Conservation (phyloP, 2,113 vertebrate genomes). For the Apteryx mantelli region DNA sequence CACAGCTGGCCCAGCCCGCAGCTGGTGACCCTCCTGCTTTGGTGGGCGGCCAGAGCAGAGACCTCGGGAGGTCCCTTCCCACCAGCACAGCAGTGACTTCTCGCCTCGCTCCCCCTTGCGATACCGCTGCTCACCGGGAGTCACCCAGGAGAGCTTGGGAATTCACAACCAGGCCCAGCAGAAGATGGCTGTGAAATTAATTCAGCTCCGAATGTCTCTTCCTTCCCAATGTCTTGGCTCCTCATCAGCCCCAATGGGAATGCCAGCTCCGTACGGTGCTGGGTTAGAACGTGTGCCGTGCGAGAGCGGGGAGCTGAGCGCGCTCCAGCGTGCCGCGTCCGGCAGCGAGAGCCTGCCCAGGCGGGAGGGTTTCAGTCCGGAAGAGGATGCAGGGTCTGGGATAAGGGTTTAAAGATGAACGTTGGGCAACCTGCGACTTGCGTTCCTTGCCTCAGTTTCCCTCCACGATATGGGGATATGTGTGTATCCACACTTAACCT, state of each 20-base stretch:
- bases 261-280: rapidly evolving
- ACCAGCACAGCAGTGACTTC: background rate
- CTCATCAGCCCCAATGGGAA: background rate
- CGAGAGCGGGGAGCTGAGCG: background rate
- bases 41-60: background rate
- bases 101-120: background rate
- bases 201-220: background rate
- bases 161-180: background rate
- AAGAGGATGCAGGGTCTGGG: too few relatives aligned
- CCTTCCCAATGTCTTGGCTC: background rate
- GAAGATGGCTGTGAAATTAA: background rate
- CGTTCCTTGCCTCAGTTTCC: background rate
- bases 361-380: too few relatives aligned
- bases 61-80: background rate
- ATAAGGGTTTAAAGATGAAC: too few relatives aligned
- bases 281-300: background rate
- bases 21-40: background rate
- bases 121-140: background rate
- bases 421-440: rapidly evolving
- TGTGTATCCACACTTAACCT: background rate
- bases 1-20: too few relatives aligned
- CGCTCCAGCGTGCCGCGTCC: background rate
- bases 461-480: background rate
- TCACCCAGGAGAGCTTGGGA: background rate
- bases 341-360: too few relatives aligned